Evolutionary conservation across 2,888 invertebrate species (phyloP), one percentile per base, ranked within the genome.

Genomic region (Gasteruption jaculator): DNA sequence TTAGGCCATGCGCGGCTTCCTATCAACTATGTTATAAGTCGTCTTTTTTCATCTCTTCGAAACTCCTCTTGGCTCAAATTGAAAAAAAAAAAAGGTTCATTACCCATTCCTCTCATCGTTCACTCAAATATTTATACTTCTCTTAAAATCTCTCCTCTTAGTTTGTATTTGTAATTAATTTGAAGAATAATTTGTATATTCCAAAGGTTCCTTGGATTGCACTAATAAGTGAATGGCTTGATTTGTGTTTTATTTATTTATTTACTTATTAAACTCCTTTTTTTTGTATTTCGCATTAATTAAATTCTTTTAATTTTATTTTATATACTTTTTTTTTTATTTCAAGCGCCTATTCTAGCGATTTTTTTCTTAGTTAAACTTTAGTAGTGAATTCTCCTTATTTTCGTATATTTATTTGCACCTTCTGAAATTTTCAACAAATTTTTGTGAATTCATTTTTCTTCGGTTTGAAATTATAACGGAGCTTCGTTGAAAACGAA

Each of bases 1-100:
- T 69, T 70, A 69, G 69, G 70, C 70, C 69, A 68, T 70, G 65
- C n/a, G n/a, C 68, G 66, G 68, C 69, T 63, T n/a, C 60, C 68
- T 69, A 69, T 65, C 52, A 60, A 60, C 65, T 66, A n/a, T n/a
- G n/a, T n/a, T n/a, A n/a, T n/a, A n/a, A 69, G 56, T 67, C 65
- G 53, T 65, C 62, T 63, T 63, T 58, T 62, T n/a, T n/a, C n/a
- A n/a, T n/a, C n/a, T n/a, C n/a, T n/a, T n/a, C n/a, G n/a, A n/a
- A n/a, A n/a, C n/a, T n/a, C 65, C 63, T 62, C 63, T 65, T 64
- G 65, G 64, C 67, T 65, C 65, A 65, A 58, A 60, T 61, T 67
- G 60, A 61, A 63, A 63, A 64, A 63, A n/a, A n/a, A n/a, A n/a
- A n/a, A 53, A 40, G 34, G 21, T 48, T 34, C 11, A 12, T 35